phyloP scores from a whole-genome alignment of 2,113 vertebrate species.

The Poeciliopsis occidentalis region DNA sequence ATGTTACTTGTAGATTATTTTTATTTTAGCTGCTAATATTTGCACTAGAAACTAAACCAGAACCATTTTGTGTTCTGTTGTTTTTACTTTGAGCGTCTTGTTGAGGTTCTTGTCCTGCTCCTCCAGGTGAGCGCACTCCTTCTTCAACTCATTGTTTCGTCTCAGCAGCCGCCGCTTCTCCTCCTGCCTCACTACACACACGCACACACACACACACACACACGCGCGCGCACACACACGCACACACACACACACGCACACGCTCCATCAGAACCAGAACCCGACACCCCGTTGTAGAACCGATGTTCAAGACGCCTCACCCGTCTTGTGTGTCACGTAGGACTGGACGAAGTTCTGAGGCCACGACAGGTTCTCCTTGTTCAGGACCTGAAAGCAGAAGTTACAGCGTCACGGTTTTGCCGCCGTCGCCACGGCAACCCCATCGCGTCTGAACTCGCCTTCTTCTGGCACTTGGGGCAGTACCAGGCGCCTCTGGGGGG shows the following conservation, averaged over 20 bases:
- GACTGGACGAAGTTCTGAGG: conserved; percentile 95
- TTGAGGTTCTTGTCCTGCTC: conserved; percentile 88
- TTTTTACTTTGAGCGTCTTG: conserved; percentile 83
- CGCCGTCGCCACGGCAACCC: too few relatives aligned
- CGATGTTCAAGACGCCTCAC: conserved; percentile 64
- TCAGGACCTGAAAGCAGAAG: conserved; percentile 84
- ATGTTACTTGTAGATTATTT: too few relatives aligned
- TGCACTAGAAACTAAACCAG: too few relatives aligned
- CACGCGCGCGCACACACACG: conserved; percentile 24
- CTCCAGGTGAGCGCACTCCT: conserved; percentile 87
- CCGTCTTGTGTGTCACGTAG: conserved; percentile 95
- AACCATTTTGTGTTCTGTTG: too few relatives aligned
- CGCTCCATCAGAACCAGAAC: background rate
- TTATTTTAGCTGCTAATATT: too few relatives aligned
- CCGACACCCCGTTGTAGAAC: background rate
- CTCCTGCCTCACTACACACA: conserved; percentile 88
- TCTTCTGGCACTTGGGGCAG: conserved; percentile 98
- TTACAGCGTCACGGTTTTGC: background rate
- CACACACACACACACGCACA: conserved; percentile 31
- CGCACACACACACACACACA: conserved; percentile 28
- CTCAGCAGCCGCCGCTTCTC: conserved; percentile 91
- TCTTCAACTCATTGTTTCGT: conserved; percentile 88
- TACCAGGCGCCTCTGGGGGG: conserved; percentile 89
- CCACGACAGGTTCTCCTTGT: conserved; percentile 93
- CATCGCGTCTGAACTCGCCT: conserved; percentile 77